phyloP scores from a whole-genome alignment of 2,888 invertebrate species.

The Polydrusus cervinus region DNA sequence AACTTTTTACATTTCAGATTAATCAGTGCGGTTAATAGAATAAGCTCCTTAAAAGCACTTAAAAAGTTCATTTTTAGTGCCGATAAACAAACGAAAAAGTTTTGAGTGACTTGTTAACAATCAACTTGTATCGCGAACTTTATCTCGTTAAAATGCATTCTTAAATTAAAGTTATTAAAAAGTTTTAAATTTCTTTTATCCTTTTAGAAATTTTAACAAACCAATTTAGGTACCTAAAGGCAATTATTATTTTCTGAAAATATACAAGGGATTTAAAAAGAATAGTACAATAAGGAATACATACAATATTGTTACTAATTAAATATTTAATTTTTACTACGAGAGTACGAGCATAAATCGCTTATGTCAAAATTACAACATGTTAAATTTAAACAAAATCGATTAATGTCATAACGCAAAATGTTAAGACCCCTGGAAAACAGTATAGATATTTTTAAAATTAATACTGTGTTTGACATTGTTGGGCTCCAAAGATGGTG shows the following conservation, averaged over 20 bases:
- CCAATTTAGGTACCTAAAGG: background rate
- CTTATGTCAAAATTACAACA: too few species aligned
- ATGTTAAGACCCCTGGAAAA: too few species aligned
- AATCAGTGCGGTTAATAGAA: conserved; percentile 18
- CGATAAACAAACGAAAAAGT: conserved; percentile 39
- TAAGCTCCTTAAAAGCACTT: conserved; percentile 26
- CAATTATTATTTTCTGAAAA: background rate
- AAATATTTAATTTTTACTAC: too few species aligned
- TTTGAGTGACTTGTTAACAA: conserved; percentile 15
- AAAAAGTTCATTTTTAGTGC: conserved; percentile 32
- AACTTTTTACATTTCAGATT: conserved; percentile 5
- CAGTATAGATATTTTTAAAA: too few species aligned
- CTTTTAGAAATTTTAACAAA: background rate
- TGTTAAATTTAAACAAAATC: too few species aligned
- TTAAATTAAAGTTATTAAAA: conserved; percentile 6
- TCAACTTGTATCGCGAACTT: conserved; percentile 7
- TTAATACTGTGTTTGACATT: too few species aligned
- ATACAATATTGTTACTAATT: too few species aligned
- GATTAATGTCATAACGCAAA: too few species aligned
- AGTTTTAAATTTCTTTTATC: conserved; percentile 8
- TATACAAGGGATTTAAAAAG: too few species aligned
- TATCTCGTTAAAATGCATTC: conserved; percentile 23
- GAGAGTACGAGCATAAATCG: too few species aligned
- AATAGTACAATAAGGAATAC: too few species aligned
- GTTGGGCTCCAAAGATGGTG: too few species aligned